Evolutionary conservation across 1,140 invertebrate species (phyloP), one percentile per base, ranked within the genome.

Genomic region (Trichonephila clavipes): DNA sequence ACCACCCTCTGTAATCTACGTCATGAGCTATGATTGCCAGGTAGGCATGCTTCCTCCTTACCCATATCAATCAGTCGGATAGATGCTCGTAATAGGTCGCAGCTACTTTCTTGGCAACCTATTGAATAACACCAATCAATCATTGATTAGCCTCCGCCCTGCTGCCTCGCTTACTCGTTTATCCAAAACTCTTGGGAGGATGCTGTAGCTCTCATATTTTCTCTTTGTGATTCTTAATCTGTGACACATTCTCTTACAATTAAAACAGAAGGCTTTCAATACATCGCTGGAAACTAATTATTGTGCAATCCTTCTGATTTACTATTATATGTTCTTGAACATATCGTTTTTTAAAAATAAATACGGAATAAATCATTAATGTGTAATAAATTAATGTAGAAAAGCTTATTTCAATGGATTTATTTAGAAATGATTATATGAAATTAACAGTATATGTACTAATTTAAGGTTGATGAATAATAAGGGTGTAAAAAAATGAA

Each of bases 101-200:
- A 86, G 77, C 90, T 92, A 61, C 77, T 69, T 82, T 92, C 90
- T 92, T 92, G 88, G 88, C 88, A 90, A 61, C 58, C 64, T 77
- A 90, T 90, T 90, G 81, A 92, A 82, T 92, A 92, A 86, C 90
- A 85, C 90, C 89, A 64, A 92, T 92, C 90, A 92, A 92, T 92
- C 90, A 92, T 92, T 92, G 90, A 92, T 92, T 92, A 92, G 90
- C 51, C 21, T 62, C 81, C 82, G 24, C 28, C 69, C 44, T 21
- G 28, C 89, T 90, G 81, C 58, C 89, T 64, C 59, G 18, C 19
- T 66, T 85, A 51, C 81, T 18, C 72, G 24, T 77, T 89, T 66
- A 69, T 82, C 44, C 64, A 34, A 21, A 18, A 40, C 28, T n/a
- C n/a, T 58, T 21, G 89, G 28, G 34, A 18, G 77, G 77, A 40